These are phyloP conservation scores for Ahaetulla prasina DNA, from an alignment of 2,113 vertebrate species.

Conservation along the genomic window DNA sequence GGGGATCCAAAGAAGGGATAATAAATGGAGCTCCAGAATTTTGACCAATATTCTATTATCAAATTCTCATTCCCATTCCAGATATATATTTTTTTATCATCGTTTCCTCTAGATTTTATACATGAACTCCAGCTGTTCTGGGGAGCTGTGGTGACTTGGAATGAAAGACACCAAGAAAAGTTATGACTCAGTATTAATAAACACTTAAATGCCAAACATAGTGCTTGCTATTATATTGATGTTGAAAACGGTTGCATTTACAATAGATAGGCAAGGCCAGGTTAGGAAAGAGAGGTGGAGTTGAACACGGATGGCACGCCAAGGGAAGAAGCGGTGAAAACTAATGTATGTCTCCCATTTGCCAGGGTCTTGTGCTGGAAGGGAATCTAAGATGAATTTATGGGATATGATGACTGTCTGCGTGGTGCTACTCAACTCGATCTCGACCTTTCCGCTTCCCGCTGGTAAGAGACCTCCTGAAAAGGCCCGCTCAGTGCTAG, in stretches of 20 bases:
- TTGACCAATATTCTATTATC: background rate
- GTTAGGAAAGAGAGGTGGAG: background rate
- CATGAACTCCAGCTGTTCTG: background rate
- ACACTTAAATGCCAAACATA: background rate
- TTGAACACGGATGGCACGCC: background rate
- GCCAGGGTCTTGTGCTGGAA: conserved; percentile 88
- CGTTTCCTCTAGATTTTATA: background rate
- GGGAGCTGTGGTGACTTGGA: background rate
- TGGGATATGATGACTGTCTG: conserved; percentile 97
- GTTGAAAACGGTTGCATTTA: background rate
- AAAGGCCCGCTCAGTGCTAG: conserved; percentile 69
- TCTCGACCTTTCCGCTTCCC: conserved; percentile 87
- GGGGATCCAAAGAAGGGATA: background rate
- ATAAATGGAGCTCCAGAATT: background rate
- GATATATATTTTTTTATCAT: background rate
- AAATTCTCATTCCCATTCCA: no score
- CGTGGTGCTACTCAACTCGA: conserved; percentile 95
- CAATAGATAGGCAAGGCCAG: background rate
- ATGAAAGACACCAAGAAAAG: background rate
- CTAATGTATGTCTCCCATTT: conserved; percentile 37
- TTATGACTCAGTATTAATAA: background rate
- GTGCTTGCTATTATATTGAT: background rate
- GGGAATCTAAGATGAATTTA: conserved; percentile 99
- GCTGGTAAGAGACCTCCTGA: conserved; percentile 84
- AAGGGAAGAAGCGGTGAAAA: background rate